Evolutionary conservation across 2,888 invertebrate species (phyloP).

Genomic region (Tiliacea citrago): DNA sequence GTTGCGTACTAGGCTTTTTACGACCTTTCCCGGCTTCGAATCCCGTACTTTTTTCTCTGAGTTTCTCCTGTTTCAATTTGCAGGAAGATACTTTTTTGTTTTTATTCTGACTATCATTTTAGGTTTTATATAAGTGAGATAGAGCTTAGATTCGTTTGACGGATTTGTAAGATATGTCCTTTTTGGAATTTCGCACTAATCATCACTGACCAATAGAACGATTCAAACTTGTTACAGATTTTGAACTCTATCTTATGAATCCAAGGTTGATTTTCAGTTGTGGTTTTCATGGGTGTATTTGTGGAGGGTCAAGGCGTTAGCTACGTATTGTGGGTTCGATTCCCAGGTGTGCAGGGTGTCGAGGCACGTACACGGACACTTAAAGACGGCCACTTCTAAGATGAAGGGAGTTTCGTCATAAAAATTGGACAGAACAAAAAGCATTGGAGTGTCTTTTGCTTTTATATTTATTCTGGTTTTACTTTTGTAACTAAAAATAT

Average conservation of each 20-base stretch:
- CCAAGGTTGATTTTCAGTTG: conserved; percentile 69
- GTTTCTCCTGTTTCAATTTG: conserved; percentile 88
- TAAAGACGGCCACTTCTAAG: conserved; percentile 88
- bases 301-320: conserved; percentile 86
- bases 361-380: conserved; percentile 88
- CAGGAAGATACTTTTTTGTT: conserved; percentile 78
- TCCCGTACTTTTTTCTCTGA: conserved; percentile 75
- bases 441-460: conserved; percentile 68
- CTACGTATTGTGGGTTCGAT: conserved; percentile 89
- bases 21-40: conserved; percentile 79
- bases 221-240: conserved; percentile 49
- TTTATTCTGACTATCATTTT: conserved; percentile 31
- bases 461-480: conserved; percentile 56
- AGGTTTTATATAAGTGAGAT: conserved; percentile 37
- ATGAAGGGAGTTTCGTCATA: conserved; percentile 90
- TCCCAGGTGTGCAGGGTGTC: conserved; percentile 89
- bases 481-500: conserved; percentile 19
- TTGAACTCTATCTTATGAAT: conserved; percentile 53
- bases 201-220: conserved; percentile 84
- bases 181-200: conserved; percentile 77
- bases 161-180: conserved; percentile 67
- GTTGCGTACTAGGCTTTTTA: conserved; percentile 87
- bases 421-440: conserved; percentile 87
- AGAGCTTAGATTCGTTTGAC: conserved; percentile 68
- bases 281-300: conserved; percentile 64